These are phyloP conservation scores for Nomada hirtipes DNA, from an alignment of 2,888 invertebrate genomes.

Conservation along the genomic window DNA sequence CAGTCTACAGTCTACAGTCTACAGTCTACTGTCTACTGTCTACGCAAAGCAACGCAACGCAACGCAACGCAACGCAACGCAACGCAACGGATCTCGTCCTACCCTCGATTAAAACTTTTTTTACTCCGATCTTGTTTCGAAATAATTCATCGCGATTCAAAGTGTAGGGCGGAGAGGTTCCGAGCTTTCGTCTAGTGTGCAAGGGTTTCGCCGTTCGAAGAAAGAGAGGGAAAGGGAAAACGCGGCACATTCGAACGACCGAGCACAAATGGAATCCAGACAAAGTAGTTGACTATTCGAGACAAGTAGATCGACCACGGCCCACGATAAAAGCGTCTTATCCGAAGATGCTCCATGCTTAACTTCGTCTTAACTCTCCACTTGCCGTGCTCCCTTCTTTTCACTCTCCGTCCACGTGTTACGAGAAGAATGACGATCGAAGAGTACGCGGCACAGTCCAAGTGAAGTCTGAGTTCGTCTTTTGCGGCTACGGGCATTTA, in stretches of 20 bases:
- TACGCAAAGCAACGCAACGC: no score
- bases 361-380: conserved; percentile 39
- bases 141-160: no score
- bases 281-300: conserved; percentile 67
- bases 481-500: no score
- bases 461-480: conserved; percentile 30
- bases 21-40: no score
- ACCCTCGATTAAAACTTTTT: not conserved
- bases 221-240: conserved; percentile 1
- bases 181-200: no score
- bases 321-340: conserved; percentile 68
- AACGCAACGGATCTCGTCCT: no score
- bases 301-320: no score
- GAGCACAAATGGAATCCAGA: conserved; percentile 56
- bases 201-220: not conserved
- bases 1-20: no score
- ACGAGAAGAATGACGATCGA: conserved; percentile 55
- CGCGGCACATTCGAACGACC: conserved; percentile 34
- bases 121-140: not conserved
- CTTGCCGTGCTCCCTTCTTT: conserved; percentile 1
- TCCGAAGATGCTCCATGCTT: conserved; percentile 56
- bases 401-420: conserved; percentile 31
- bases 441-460: conserved; percentile 49
- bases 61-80: no score
- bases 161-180: no score